These are phyloP conservation scores for Drosophila teissieri DNA, from an alignment of 1,140 invertebrate species.

Conservation along the genomic window DNA sequence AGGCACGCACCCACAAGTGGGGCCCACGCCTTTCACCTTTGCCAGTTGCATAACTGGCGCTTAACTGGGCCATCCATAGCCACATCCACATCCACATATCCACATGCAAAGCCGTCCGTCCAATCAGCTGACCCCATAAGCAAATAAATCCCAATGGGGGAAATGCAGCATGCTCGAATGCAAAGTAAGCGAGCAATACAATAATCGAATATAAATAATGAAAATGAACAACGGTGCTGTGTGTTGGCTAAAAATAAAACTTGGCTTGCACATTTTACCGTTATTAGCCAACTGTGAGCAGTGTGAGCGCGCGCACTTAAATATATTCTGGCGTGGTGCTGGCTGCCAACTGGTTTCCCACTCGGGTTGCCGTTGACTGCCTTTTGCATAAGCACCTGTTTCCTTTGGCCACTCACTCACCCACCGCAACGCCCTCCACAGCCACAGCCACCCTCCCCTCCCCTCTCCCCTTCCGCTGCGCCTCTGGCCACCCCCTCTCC, in stretches of 20 bases:
- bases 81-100: background rate
- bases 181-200: background rate
- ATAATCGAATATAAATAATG: slow-evolving; percentile 2
- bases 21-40: slow-evolving; percentile 56
- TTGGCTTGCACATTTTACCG: slow-evolving; percentile 63
- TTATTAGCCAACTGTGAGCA: slow-evolving; percentile 62
- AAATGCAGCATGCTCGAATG: slow-evolving; percentile 3
- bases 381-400: slow-evolving; percentile 80
- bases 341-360: slow-evolving; percentile 36
- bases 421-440: slow-evolving; percentile 5
- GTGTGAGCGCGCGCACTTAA: slow-evolving; percentile 56
- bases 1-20: slow-evolving; percentile 56
- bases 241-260: slow-evolving; percentile 41
- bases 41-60: slow-evolving; percentile 39
- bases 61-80: slow-evolving; percentile 25
- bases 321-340: slow-evolving; percentile 67
- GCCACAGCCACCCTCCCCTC: background rate
- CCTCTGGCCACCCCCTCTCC: background rate
- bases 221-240: slow-evolving; percentile 8
- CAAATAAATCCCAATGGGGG: background rate
- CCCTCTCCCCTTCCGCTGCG: slow-evolving; percentile 6
- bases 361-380: slow-evolving; percentile 27
- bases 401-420: slow-evolving; percentile 46
- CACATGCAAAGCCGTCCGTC: background rate
- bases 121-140: slow-evolving; percentile 34